phyloP scores from a whole-genome alignment of 23 tunicate genomes.

The Phallusia fumigata region DNA sequence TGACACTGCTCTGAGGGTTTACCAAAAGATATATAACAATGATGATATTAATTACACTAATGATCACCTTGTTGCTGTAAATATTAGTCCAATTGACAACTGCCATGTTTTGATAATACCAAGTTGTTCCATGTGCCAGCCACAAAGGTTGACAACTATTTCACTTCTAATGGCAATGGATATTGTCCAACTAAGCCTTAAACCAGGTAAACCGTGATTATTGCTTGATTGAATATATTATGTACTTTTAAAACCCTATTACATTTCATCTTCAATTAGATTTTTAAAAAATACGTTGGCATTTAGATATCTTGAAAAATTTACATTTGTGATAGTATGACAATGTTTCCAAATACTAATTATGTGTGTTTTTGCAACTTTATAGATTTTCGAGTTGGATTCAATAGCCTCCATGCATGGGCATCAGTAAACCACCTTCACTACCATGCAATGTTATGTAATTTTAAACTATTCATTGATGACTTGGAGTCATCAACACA shows the following conservation, averaged over 20 bases:
- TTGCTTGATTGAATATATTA: too few species aligned
- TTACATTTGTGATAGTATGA: neutral
- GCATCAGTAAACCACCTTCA: conserved; percentile 97
- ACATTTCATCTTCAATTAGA: neutral
- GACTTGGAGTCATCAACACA: conserved; percentile 31
- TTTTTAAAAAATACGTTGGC: too few species aligned
- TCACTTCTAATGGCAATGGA: conserved; percentile 76
- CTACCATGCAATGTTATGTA: conserved; percentile 83
- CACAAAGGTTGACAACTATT: conserved; percentile 64
- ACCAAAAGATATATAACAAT: neutral
- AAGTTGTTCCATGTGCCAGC: conserved; percentile 26
- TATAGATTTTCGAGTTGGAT: conserved; percentile 80
- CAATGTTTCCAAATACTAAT: too few species aligned
- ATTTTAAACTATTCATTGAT: conserved; percentile 67
- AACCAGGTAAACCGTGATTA: conserved; percentile 54
- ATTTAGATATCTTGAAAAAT: neutral
- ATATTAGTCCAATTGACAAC: conserved; percentile 86
- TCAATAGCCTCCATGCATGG: conserved; percentile 97
- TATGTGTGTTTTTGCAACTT: neutral
- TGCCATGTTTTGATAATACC: conserved; percentile 78
- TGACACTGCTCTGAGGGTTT: conserved; percentile 11
- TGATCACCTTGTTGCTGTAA: conserved; percentile 39
- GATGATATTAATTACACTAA: neutral
- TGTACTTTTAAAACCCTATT: neutral
- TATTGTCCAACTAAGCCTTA: conserved; percentile 64